Conservation (phyloP, 2,888 invertebrate genomes). For the Nomada lathburiana region DNA sequence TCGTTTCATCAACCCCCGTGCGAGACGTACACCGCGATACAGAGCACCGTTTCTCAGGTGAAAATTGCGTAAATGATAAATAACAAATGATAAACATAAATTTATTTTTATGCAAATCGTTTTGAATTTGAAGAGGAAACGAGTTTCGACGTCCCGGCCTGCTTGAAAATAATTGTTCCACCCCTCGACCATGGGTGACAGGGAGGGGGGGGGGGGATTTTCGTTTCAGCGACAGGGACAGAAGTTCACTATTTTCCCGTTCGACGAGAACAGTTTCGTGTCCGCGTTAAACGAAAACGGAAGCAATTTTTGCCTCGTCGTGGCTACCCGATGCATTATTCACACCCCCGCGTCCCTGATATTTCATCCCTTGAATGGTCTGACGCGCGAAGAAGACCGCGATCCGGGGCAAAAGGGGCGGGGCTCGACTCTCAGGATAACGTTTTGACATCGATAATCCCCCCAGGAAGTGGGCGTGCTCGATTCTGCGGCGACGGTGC, state of each 20-base stretch:
- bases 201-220: too few species aligned
- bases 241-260: too few species aligned
- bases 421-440: constrained; percentile 33
- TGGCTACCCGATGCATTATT: constrained; percentile 77
- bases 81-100: too few species aligned
- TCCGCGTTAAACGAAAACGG: constrained; percentile 45
- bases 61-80: neutral
- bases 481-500: neutral
- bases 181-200: too few species aligned
- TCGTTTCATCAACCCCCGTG: constrained; percentile 10
- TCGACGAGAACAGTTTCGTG: constrained; percentile 32
- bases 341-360: constrained; percentile 74
- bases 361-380: constrained; percentile 80
- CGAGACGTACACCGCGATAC: neutral
- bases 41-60: neutral
- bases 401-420: neutral
- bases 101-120: too few species aligned
- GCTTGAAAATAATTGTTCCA: too few species aligned
- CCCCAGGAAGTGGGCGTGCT: constrained; percentile 46
- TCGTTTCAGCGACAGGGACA: too few species aligned
- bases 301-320: constrained; percentile 58
- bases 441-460: constrained; percentile 65
- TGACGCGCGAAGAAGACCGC: constrained; percentile 68
- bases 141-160: too few species aligned
- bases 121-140: too few species aligned